Percentiles rank a stretch among this genome's conserved stretches.
Conservation (phyloP, 2,888 invertebrate genomes). For the Salpingus planirostris region DNA sequence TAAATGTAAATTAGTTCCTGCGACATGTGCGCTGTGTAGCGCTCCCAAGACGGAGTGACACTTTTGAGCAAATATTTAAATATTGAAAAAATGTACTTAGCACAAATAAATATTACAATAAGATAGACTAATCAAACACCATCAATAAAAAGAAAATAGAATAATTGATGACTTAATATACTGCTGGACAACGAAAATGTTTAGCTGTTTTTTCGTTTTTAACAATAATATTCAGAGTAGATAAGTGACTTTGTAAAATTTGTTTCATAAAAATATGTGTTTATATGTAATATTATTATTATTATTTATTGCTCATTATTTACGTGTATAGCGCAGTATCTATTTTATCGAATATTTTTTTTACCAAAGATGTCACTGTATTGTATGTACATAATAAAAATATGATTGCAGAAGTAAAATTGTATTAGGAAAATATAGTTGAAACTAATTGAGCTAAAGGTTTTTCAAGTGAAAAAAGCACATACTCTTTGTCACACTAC, state of each 20-base stretch:
- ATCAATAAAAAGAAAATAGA: constrained; percentile 13
- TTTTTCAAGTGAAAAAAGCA: constrained; percentile 36
- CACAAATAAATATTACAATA: constrained; percentile 33
- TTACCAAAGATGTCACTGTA: constrained; percentile 37
- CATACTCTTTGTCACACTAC: constrained; percentile 35
- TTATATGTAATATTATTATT: no score
- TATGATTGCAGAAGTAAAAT: constrained; percentile 28
- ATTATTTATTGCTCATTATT: constrained; percentile 34
- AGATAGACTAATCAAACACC: constrained; percentile 26
- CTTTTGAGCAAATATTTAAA: constrained; percentile 15
- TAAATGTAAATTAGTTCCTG: constrained; percentile 39
- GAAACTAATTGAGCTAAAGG: constrained; percentile 20
- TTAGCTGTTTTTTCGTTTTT: constrained; percentile 18
- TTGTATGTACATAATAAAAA: constrained; percentile 34
- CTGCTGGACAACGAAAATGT: constrained; percentile 32
- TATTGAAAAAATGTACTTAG: constrained; percentile 33
- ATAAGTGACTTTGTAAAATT: constrained; percentile 24
- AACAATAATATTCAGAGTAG: constrained; percentile 20
- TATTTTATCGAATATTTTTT: constrained; percentile 34
- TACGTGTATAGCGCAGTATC: constrained; percentile 32
- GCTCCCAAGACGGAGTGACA: constrained; percentile 10
- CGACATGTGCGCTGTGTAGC: constrained; percentile 15
- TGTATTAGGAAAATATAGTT: constrained; percentile 27
- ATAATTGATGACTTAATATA: no score
- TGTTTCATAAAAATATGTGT: no score